phyloP scores from a whole-genome alignment of 2,888 invertebrate genomes.

The Harpagoxenus sublaevis region DNA sequence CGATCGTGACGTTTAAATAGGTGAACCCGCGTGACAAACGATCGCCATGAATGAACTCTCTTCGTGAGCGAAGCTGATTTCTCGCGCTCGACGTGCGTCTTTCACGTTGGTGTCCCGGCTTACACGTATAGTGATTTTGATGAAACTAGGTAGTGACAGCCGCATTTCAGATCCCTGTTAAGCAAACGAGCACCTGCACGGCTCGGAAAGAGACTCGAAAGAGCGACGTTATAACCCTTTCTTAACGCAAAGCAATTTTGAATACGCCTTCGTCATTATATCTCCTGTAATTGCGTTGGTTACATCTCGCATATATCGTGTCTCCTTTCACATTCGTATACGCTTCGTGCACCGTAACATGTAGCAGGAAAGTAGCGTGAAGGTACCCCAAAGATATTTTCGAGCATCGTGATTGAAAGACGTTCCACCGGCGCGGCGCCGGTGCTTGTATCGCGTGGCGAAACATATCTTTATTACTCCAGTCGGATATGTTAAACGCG shows the following conservation, averaged over 20 bases:
- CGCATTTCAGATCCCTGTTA: not conserved
- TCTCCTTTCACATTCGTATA: slow-evolving; percentile 28
- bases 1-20: slow-evolving; percentile 76
- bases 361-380: slow-evolving; percentile 26
- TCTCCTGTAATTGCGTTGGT: slow-evolving; percentile 40
- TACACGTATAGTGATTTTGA: not conserved
- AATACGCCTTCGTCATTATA: slow-evolving; percentile 35
- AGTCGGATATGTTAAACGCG: slow-evolving; percentile 36
- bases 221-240: not conserved
- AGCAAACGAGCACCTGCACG: not conserved
- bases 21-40: slow-evolving; percentile 73
- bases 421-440: slow-evolving; percentile 4
- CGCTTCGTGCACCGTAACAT: not conserved
- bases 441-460: slow-evolving; percentile 35
- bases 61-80: slow-evolving; percentile 51
- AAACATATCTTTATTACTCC: slow-evolving; percentile 54
- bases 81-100: not conserved
- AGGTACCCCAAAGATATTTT: slow-evolving; percentile 34
- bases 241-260: not conserved
- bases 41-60: slow-evolving; percentile 70
- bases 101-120: not conserved
- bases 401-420: slow-evolving; percentile 45
- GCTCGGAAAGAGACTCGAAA: not conserved
- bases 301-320: slow-evolving; percentile 32
- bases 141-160: slow-evolving; percentile 9